phyloP scores from a whole-genome alignment of 1,140 invertebrate genomes.

The Heliothis subflexa region DNA sequence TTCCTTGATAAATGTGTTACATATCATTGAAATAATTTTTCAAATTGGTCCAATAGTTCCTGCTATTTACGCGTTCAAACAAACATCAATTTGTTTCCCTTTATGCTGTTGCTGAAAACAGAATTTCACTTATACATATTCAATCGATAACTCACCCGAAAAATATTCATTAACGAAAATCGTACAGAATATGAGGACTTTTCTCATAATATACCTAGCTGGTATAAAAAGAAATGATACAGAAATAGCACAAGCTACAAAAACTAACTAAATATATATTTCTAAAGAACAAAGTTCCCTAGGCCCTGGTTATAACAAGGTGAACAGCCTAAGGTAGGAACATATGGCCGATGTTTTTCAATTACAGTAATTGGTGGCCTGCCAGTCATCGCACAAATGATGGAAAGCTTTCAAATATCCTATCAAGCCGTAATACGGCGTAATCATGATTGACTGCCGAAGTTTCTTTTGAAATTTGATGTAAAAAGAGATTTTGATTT shows the following conservation, averaged over 20 bases:
- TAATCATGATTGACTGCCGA: constrained; percentile 11
- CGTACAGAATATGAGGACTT: no score
- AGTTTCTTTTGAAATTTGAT: constrained; percentile 6
- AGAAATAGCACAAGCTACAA: background rate
- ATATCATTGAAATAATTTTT: background rate
- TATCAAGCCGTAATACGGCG: background rate
- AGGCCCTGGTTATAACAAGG: constrained; percentile 2
- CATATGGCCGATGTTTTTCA: constrained; percentile 26
- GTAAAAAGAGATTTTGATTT: background rate
- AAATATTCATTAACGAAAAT: no score
- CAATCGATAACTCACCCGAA: no score
- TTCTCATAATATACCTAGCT: no score
- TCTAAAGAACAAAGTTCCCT: background rate
- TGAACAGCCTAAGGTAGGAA: background rate
- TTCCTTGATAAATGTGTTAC: background rate
- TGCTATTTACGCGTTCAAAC: no score
- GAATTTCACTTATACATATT: no score
- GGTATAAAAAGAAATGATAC: no score
- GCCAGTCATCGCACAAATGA: constrained; percentile 51
- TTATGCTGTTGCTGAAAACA: no score
- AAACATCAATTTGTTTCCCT: no score
- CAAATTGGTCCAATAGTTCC: background rate
- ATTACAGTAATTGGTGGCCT: constrained; percentile 46
- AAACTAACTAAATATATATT: background rate
- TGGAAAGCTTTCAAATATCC: constrained; percentile 56